These are phyloP conservation scores for Cataglyphis hispanica DNA, from an alignment of 1,140 invertebrate genomes.

Conservation along the genomic window DNA sequence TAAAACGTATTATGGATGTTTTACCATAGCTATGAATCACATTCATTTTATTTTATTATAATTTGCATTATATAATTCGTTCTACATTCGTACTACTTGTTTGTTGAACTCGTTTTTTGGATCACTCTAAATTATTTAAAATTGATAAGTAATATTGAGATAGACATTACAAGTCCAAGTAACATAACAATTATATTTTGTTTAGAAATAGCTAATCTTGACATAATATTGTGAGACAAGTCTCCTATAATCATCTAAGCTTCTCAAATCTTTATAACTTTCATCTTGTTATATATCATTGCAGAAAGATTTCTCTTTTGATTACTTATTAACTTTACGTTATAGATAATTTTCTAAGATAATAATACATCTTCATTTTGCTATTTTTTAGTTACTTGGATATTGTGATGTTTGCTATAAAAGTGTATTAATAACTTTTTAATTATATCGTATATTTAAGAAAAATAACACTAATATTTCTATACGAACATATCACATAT, in stretches of 20 bases:
- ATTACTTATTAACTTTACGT: slow-evolving; percentile 44
- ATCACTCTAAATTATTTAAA: slow-evolving; percentile 26
- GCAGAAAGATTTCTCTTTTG: slow-evolving; percentile 3
- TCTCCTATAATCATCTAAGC: slow-evolving; percentile 2
- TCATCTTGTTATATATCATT: slow-evolving; percentile 3
- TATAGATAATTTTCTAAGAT: slow-evolving; percentile 20
- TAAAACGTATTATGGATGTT: slow-evolving; percentile 24
- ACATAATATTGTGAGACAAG: slow-evolving; percentile 19
- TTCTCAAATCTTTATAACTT: slow-evolving; percentile 13
- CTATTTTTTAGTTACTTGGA: slow-evolving; percentile 29
- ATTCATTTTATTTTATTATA: slow-evolving; percentile 32
- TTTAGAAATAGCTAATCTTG: slow-evolving; percentile 38
- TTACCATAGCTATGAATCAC: slow-evolving; percentile 2
- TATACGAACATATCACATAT: slow-evolving; percentile 24
- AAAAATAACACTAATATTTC: slow-evolving; percentile 42
- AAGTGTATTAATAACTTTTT: slow-evolving; percentile 18
- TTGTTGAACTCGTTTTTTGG: slow-evolving; percentile 4
- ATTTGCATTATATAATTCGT: slow-evolving; percentile 11
- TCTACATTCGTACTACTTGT: not conserved
- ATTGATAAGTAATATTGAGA: slow-evolving; percentile 41
- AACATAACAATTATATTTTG: slow-evolving; percentile 28
- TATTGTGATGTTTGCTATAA: slow-evolving; percentile 4
- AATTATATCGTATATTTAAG: slow-evolving; percentile 12
- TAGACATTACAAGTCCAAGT: slow-evolving; percentile 38
- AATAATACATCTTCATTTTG: slow-evolving; percentile 24